Conservation (phyloP, 2,888 invertebrate species). For the Acleris literana region DNA sequence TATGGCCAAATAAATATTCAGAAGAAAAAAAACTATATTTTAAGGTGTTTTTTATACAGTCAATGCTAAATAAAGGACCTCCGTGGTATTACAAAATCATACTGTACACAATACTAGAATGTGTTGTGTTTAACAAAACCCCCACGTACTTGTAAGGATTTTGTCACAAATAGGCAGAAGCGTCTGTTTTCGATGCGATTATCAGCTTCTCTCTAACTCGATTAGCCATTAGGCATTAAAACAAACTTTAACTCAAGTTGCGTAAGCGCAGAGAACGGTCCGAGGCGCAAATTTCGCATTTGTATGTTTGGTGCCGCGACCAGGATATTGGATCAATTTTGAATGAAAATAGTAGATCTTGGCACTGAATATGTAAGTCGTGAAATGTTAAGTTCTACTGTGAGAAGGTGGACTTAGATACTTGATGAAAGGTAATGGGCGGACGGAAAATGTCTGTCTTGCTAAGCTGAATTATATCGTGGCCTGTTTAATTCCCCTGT, state of each 20-base stretch:
- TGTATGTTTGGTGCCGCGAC: too few relatives aligned
- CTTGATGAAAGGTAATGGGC: not conserved
- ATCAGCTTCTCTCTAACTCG: slow-evolving; percentile 24
- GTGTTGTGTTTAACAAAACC: not conserved
- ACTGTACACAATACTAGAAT: not conserved
- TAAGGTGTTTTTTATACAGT: too few relatives aligned
- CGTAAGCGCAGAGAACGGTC: slow-evolving; percentile 9
- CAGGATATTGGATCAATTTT: too few relatives aligned
- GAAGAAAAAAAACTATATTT: too few relatives aligned
- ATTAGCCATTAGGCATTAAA: slow-evolving; percentile 17
- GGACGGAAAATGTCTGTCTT: not conserved
- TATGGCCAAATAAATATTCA: too few relatives aligned
- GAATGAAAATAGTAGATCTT: too few relatives aligned
- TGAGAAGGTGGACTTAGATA: not conserved
- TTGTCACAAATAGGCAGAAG: slow-evolving; percentile 20
- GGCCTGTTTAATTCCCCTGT: too few relatives aligned
- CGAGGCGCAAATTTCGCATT: slow-evolving; percentile 8
- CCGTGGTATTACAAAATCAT: too few relatives aligned
- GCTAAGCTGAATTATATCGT: not conserved
- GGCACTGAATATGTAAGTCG: not conserved
- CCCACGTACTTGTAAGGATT: slow-evolving; percentile 3
- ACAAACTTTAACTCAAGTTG: slow-evolving; percentile 12
- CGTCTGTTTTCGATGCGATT: slow-evolving; percentile 14
- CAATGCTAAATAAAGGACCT: too few relatives aligned
- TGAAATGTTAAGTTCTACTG: slow-evolving; percentile 1